Base-by-base conservation (phyloP, 2,113 vertebrate species). In the Leptobrachium ailaonicum region DNA sequence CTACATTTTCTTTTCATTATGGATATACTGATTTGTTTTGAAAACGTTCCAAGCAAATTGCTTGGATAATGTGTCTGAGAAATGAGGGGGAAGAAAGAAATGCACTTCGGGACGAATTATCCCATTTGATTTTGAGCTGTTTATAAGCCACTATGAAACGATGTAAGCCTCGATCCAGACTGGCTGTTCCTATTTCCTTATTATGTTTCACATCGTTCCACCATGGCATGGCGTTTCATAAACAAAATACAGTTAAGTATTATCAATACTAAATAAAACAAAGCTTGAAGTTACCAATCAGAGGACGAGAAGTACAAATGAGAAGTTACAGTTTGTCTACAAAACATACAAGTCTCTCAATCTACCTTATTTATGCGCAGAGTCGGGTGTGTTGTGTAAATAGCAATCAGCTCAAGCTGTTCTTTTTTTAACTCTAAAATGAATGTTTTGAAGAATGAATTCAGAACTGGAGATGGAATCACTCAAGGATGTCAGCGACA, bases 11-110 rank as follows among this genome's bases (percentile, higher is more conserved):
- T 60, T 80, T 66, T 80, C 12, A 70, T 44, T 74, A 66, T 43
- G 64, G 20, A 44, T 43, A 80, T 60, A 43, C 54, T 66, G 62
- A 80, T 80, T 74, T 80, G 53, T 80, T 80, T 13, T 67, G 63
- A 67, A 67, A 67, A 2, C 50, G 41, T 66, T 80, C 63, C 63
- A 80, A 80, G 78, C 71, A 80, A 67, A 80, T 80, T 73, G 78
- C 63, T 73, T 73, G 62, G 63, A 11, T 73, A 74, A 80, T 58
- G 62, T 68, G 73, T 73, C 78, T 63, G 41, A 11, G 71, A 80
- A 73, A 74, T 53, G 5, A 9, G 20, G 66, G 63, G 41, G 20
- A 11, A 66, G 62, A 66, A 41, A 10, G 71, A 68, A 80, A 74
- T 80, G 40, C 50, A 66, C 50, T 67, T 80, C 78, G 73, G 47